phyloP scores from a whole-genome alignment of 2,113 vertebrate species.

The Suricata suricatta region DNA sequence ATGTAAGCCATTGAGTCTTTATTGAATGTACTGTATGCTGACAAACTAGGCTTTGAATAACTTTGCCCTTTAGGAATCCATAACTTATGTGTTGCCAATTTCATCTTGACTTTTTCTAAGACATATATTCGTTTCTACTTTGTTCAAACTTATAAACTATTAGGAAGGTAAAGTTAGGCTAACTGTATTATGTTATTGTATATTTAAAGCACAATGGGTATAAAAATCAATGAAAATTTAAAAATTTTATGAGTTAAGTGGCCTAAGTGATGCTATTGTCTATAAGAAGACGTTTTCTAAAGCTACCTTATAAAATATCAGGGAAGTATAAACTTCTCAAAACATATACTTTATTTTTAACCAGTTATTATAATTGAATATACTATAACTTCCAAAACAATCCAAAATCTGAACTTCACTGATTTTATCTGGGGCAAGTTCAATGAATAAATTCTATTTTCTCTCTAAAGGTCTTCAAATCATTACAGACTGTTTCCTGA shows the following conservation, averaged over 20 bases:
- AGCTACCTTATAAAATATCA: background rate
- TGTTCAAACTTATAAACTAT: constrained; percentile 36
- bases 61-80: background rate
- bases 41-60: background rate
- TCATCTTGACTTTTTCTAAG: constrained; percentile 21
- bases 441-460: background rate
- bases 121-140: background rate
- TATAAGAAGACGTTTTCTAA: background rate
- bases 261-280: background rate
- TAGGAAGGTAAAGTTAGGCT: background rate
- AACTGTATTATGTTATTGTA: background rate
- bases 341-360: background rate
- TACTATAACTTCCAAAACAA: background rate
- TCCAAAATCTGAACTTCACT: background rate
- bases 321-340: background rate
- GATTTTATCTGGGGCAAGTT: background rate
- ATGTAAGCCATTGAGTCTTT: background rate
- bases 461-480: background rate
- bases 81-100: background rate
- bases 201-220: background rate
- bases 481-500: background rate
- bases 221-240: constrained; percentile 14
- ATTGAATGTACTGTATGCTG: background rate
- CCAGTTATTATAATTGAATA: background rate
- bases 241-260: background rate